Evolutionary conservation across 1,140 invertebrate species (phyloP), one percentile per base, ranked within the genome.

Genomic region (Drosophila hydei): DNA sequence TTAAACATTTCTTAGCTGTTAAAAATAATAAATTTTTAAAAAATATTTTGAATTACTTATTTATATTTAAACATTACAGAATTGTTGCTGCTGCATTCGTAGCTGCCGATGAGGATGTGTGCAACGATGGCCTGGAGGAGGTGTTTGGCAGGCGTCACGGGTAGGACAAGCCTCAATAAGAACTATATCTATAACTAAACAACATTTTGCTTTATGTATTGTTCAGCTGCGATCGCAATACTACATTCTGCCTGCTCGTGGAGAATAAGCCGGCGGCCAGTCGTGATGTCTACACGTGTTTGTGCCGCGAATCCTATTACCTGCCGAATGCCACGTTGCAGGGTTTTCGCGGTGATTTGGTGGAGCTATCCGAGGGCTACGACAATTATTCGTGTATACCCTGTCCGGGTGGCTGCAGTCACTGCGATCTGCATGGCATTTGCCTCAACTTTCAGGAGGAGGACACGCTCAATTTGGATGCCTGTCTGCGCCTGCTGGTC

Each of bases 401-500:
- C 16, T 95, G 94, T 90, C 92, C 92, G 3, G 87, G 91, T 6
- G 92, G 93, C 23, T 95, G 94, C 81, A 91, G 91, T 5, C 73
- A 72, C 14, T 95, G 94, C 73, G 91, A 92, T 50, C 85, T 91
- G 63, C 92, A 93, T 48, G 92, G 92, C 23, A 91, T 93, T 5
- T 95, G 94, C 79, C 89, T 92, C 38, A 93, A 92, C 8, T 92
- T 92, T 50, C 77, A 88, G 54, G 87, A 91, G 55, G 75, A 87
- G 63, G 91, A 92, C 23, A 63, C 74, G 0, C 65, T 91, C 25
- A 90, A 90, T 1, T 56, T 91, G 45, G 94, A 96, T 78, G 92
- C 94, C 51, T 92, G 95, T 63, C 79, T 95, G 60, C 94, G 95
- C 25, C 94, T 94, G 2, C 93, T 94, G 33, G 93, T 96, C 25